A percentile compares a stretch with the other conserved stretches of the same genome.
phyloP scores from a whole-genome alignment of 2,797 vertebrate species.

The Microcaecilia unicolor region DNA sequence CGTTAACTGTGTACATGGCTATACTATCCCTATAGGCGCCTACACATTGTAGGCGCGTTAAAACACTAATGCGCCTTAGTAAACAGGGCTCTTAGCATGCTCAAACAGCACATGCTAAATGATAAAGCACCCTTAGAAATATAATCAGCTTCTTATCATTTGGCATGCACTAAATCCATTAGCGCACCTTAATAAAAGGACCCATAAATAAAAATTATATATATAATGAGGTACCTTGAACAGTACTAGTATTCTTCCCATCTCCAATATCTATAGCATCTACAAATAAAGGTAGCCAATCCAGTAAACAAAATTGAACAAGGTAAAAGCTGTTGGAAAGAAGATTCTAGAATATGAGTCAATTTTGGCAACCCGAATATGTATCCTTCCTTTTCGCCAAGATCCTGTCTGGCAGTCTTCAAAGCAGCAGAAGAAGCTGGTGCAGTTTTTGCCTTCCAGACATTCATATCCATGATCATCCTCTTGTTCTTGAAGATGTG shows the following conservation, averaged over 20 bases:
- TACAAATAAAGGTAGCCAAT: constrained; percentile 90
- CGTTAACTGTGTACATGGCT: too few species aligned
- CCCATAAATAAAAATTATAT: too few species aligned
- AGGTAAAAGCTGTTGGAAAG: constrained; percentile 91
- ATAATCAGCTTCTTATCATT: too few species aligned
- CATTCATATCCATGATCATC: constrained; percentile 79
- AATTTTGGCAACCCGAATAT: constrained; percentile 88
- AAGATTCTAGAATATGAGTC: constrained; percentile 92
- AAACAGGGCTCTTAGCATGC: too few species aligned
- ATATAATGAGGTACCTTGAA: constrained; percentile 5
- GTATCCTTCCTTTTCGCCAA: constrained; percentile 87
- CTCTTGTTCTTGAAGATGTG: constrained; percentile 69
- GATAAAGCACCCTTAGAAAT: too few species aligned
- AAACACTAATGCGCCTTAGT: too few species aligned
- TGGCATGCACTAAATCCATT: too few species aligned
- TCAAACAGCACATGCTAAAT: too few species aligned
- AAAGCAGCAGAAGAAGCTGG: constrained; percentile 93
- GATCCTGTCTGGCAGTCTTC: constrained; percentile 88
- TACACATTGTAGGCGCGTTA: too few species aligned
- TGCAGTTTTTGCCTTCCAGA: constrained; percentile 88
- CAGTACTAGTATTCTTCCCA: constrained; percentile 4
- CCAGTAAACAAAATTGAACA: constrained; percentile 95
- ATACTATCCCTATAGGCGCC: too few species aligned
- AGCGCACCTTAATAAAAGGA: too few species aligned
- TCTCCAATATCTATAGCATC: constrained; percentile 25